These are phyloP conservation scores for Patella caerulea DNA, from an alignment of 2,888 invertebrate genomes.

Conservation along the genomic window DNA sequence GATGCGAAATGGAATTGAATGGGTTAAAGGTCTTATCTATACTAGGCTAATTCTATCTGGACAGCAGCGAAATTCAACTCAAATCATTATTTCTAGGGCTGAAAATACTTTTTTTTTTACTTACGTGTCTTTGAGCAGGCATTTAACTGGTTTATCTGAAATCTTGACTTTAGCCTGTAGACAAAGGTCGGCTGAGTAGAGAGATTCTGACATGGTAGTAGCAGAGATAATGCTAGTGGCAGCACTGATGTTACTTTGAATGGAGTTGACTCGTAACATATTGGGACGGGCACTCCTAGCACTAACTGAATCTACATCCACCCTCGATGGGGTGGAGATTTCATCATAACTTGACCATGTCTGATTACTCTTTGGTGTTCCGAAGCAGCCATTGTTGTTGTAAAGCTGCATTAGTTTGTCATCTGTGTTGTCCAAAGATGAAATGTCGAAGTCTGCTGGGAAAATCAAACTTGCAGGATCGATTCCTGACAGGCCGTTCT, in stretches of 20 bases:
- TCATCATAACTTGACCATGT: slow-evolving; percentile 64
- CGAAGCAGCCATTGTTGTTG: slow-evolving; percentile 33
- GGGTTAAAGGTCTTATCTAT: too few species aligned
- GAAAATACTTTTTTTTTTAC: slow-evolving; percentile 16
- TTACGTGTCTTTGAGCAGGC: slow-evolving; percentile 68
- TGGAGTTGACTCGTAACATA: neutral
- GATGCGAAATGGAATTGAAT: too few species aligned
- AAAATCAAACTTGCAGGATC: slow-evolving; percentile 25
- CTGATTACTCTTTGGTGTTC: slow-evolving; percentile 40
- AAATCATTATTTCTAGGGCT: too few species aligned
- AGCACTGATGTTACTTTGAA: slow-evolving; percentile 24
- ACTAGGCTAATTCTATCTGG: neutral
- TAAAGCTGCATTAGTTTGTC: slow-evolving; percentile 15
- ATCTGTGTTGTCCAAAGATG: slow-evolving; percentile 25
- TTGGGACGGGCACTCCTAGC: neutral
- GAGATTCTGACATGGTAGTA: slow-evolving; percentile 47
- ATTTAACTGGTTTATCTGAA: slow-evolving; percentile 73
- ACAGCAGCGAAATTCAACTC: neutral
- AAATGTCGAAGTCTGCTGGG: slow-evolving; percentile 18
- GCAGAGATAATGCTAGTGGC: slow-evolving; percentile 34
- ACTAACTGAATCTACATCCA: slow-evolving; percentile 31
- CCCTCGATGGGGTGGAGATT: slow-evolving; percentile 55
- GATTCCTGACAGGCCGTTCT: slow-evolving; percentile 8
- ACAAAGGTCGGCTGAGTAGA: slow-evolving; percentile 66
- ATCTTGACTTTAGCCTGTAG: slow-evolving; percentile 74